These are phyloP conservation scores for Okapia johnstoni DNA, from an alignment of 2,113 vertebrate genomes.

Conservation along the genomic window DNA sequence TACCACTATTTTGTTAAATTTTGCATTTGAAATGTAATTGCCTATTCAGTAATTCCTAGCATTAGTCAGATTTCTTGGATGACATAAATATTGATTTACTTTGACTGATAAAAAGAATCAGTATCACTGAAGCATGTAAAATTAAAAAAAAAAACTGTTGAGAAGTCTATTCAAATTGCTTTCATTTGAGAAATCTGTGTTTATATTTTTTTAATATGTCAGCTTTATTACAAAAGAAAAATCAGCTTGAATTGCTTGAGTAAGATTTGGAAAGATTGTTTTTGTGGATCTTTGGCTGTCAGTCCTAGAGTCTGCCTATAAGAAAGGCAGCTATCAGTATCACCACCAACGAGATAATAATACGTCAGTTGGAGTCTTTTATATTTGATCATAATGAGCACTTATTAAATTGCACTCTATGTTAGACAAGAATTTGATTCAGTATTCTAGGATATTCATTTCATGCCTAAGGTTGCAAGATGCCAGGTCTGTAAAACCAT, in stretches of 20 bases:
- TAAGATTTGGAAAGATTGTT: background rate
- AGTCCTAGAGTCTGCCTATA: background rate
- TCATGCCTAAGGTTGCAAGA: slow-evolving; percentile 19
- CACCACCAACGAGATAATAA: background rate
- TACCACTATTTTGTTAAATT: slow-evolving; percentile 71
- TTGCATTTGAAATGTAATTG: slow-evolving; percentile 70
- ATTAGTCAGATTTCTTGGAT: slow-evolving; percentile 74
- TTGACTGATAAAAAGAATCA: slow-evolving; percentile 57
- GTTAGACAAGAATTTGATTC: slow-evolving; percentile 16
- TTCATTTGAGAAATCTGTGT: slow-evolving; percentile 35
- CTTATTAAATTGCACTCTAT: background rate
- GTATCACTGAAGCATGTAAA: background rate
- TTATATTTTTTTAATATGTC: slow-evolving; percentile 58
- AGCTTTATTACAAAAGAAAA: slow-evolving; percentile 8
- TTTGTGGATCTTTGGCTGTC: background rate
- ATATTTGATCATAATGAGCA: background rate
- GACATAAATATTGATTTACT: slow-evolving; percentile 76
- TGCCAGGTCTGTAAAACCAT: background rate
- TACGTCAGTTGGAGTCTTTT: background rate
- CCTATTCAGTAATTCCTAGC: slow-evolving; percentile 74
- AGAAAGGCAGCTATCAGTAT: background rate
- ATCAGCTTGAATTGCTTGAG: slow-evolving; percentile 39
- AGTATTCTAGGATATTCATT: slow-evolving; percentile 46
- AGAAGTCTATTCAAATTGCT: slow-evolving; percentile 61
- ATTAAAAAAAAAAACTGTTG: background rate